Conservation (phyloP, 2,888 invertebrate species). For the Rotaria magnacalcarata region DNA sequence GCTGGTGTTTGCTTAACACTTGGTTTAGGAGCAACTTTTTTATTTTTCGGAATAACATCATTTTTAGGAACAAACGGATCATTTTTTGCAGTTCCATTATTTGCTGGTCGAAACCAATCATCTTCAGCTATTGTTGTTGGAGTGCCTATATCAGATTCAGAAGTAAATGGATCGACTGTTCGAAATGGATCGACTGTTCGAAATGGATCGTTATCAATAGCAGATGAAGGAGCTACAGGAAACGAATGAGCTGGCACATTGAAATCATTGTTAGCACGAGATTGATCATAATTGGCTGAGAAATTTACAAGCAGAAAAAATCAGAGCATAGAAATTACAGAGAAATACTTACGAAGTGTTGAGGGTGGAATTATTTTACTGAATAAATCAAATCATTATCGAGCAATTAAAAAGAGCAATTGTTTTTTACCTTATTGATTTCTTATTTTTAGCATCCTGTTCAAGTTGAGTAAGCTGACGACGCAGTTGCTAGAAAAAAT, state of each 20-base stretch:
- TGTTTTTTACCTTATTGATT: not conserved
- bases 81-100: not conserved
- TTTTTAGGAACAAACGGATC: not conserved
- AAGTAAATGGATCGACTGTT: constrained; percentile 32
- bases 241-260: not conserved
- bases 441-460: not conserved
- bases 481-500: not conserved
- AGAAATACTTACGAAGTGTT: not conserved
- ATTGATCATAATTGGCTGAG: constrained; percentile 15
- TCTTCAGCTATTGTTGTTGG: not conserved
- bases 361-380: not conserved
- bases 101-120: constrained; percentile 1
- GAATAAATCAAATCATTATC: not conserved
- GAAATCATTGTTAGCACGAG: not conserved
- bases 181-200: constrained; percentile 33
- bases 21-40: not conserved
- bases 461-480: not conserved
- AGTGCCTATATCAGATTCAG: not conserved
- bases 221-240: not conserved
- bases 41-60: not conserved
- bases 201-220: constrained; percentile 24
- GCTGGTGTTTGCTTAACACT: not conserved
- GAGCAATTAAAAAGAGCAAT: too few relatives aligned
- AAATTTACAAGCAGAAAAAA: not conserved
- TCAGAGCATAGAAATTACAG: not conserved